These are phyloP conservation scores for Pantherophis alleghaniensis DNA, from an alignment of 2,797 vertebrate species.

Conservation along the genomic window DNA sequence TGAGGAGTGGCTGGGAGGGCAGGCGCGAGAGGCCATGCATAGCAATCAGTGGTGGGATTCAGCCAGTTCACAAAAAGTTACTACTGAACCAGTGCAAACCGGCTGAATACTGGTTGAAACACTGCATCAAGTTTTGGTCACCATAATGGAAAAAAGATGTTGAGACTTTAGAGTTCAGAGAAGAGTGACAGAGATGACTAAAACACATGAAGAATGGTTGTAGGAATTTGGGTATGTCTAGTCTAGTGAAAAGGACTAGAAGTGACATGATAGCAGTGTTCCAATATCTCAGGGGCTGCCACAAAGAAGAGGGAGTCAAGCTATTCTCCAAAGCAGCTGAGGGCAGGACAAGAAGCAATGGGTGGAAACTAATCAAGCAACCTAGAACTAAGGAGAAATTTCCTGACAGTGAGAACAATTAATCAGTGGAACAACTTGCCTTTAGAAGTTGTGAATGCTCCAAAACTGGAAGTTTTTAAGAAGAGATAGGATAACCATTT, in stretches of 20 bases:
- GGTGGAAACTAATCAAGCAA: not conserved
- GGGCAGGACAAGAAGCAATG: not conserved
- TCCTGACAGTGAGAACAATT: not conserved
- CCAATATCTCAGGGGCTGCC: not conserved
- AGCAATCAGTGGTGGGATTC: too few species aligned
- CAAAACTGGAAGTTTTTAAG: not conserved
- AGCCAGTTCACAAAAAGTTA: too few species aligned
- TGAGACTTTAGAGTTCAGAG: not conserved
- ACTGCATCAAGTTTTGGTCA: not conserved
- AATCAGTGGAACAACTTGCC: not conserved
- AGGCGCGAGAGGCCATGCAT: rapidly evolving
- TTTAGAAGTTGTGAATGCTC: not conserved
- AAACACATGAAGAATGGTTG: not conserved
- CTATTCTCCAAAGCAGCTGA: not conserved
- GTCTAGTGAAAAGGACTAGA: not conserved
- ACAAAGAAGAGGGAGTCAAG: not conserved
- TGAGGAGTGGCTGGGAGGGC: too few species aligned
- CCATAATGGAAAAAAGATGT: not conserved
- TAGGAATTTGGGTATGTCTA: not conserved
- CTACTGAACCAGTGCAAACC: too few species aligned
- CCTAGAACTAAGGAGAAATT: not conserved
- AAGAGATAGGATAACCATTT: not conserved
- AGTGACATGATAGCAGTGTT: not conserved
- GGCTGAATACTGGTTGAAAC: too few species aligned
- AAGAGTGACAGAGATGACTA: not conserved